These are phyloP conservation scores for Accipiter cooperii DNA, from an alignment of 2,113 vertebrate genomes.

Conservation along the genomic window DNA sequence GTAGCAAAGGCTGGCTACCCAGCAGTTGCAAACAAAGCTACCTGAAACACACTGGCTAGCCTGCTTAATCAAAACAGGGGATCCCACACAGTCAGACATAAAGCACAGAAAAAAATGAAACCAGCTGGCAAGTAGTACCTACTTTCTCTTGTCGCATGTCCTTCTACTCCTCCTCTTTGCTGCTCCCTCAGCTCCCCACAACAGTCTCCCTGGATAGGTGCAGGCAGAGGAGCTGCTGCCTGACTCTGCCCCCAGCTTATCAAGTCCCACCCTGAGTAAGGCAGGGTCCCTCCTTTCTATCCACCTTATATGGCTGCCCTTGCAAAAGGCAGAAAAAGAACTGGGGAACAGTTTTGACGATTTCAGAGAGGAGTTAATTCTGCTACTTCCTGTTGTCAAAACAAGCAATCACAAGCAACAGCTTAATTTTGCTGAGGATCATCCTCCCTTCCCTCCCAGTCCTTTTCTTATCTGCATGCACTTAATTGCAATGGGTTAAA, in stretches of 20 bases:
- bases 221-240: not conserved
- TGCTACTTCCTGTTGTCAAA: not conserved
- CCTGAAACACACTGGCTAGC: not conserved
- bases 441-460: not conserved
- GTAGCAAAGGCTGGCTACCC: not conserved
- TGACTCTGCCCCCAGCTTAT: not conserved
- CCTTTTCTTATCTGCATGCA: not conserved
- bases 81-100: not conserved
- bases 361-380: not conserved
- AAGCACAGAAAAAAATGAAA: not conserved
- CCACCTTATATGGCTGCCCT: slow-evolving; percentile 13
- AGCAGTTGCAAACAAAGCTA: not conserved
- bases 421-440: not conserved
- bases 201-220: not conserved
- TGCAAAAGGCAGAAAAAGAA: not conserved
- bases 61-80: not conserved
- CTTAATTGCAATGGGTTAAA: not conserved
- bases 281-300: slow-evolving; percentile 31
- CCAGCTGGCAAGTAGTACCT: not conserved
- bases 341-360: not conserved
- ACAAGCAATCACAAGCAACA: not conserved
- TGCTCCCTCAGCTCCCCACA: not conserved
- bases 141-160: not conserved
- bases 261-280: not conserved
- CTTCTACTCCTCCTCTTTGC: not conserved